Evolutionary conservation across 2,888 invertebrate genomes (phyloP).

Genomic region (Tholera decimalis): DNA sequence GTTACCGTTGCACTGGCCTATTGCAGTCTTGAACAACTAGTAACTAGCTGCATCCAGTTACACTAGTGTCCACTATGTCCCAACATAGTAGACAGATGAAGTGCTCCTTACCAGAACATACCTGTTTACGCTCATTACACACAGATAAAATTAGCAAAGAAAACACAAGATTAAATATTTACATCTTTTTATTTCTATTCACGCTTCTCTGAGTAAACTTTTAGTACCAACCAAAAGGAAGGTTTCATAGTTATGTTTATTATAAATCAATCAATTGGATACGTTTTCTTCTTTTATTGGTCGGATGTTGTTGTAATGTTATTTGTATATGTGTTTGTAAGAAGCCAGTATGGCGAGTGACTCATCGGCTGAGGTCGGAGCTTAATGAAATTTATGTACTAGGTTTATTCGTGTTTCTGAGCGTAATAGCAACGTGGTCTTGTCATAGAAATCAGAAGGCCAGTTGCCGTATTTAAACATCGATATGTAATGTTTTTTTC

Average conservation of each 20-base stretch:
- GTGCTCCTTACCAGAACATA: too few species aligned
- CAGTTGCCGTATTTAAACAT: too few species aligned
- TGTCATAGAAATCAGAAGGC: too few species aligned
- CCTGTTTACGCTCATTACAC: not conserved
- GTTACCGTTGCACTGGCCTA: too few species aligned
- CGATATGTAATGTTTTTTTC: too few species aligned
- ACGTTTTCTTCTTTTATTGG: constrained; percentile 57
- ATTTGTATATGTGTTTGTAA: constrained; percentile 28
- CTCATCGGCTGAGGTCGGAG: constrained; percentile 35
- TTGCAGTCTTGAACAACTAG: too few species aligned
- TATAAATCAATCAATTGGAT: constrained; percentile 60
- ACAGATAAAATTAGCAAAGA: constrained; percentile 17
- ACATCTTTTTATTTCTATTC: not conserved
- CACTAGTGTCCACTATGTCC: too few species aligned
- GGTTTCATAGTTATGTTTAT: constrained; percentile 15
- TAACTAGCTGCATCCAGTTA: too few species aligned
- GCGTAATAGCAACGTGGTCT: not conserved
- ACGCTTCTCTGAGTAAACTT: constrained; percentile 3
- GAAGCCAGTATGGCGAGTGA: constrained; percentile 41
- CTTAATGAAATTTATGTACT: constrained; percentile 18
- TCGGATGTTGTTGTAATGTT: constrained; percentile 53
- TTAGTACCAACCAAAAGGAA: constrained; percentile 20
- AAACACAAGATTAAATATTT: constrained; percentile 26
- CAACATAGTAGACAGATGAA: too few species aligned
- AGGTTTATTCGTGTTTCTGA: not conserved